Conservation (phyloP, 2,888 invertebrate species). For the Meta bourneti region DNA sequence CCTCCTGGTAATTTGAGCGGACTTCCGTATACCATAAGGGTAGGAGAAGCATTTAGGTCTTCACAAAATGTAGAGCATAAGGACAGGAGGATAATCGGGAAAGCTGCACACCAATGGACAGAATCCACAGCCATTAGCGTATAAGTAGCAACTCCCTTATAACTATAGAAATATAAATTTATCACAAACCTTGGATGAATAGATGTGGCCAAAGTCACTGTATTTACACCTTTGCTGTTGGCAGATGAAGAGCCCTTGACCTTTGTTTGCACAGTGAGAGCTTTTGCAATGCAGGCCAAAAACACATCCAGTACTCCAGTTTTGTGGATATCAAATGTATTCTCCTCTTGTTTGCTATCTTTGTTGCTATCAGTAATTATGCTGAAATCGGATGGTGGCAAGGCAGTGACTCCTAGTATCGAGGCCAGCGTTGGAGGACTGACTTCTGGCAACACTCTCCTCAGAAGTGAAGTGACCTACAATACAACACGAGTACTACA, state of each 20-base stretch:
- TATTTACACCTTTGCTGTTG: conserved; percentile 80
- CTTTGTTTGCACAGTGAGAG: conserved; percentile 93
- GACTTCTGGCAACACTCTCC: conserved; percentile 94
- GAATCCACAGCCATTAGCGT: too few relatives aligned
- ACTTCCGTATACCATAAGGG: too few relatives aligned
- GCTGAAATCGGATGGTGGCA: conserved; percentile 89
- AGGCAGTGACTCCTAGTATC: conserved; percentile 86
- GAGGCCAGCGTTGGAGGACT: conserved; percentile 90
- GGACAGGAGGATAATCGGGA: too few relatives aligned
- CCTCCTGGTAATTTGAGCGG: too few relatives aligned
- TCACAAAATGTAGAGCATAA: too few relatives aligned
- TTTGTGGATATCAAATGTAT: conserved; percentile 83
- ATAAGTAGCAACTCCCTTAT: too few relatives aligned
- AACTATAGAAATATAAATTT: too few relatives aligned
- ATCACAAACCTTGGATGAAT: conserved; percentile 83
- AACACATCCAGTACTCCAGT: conserved; percentile 93
- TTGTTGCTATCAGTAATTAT: conserved; percentile 85
- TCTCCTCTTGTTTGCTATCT: conserved; percentile 81
- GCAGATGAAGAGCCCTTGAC: conserved; percentile 84
- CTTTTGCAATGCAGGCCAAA: conserved; percentile 93
- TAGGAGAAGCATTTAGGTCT: too few relatives aligned
- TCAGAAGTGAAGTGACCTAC: conserved; percentile 90
- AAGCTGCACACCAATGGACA: too few relatives aligned
- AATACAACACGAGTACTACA: conserved; percentile 76
- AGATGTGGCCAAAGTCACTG: conserved; percentile 84